Evolutionary conservation across 2,113 vertebrate genomes (phyloP).

Genomic region (Monopterus albus): DNA sequence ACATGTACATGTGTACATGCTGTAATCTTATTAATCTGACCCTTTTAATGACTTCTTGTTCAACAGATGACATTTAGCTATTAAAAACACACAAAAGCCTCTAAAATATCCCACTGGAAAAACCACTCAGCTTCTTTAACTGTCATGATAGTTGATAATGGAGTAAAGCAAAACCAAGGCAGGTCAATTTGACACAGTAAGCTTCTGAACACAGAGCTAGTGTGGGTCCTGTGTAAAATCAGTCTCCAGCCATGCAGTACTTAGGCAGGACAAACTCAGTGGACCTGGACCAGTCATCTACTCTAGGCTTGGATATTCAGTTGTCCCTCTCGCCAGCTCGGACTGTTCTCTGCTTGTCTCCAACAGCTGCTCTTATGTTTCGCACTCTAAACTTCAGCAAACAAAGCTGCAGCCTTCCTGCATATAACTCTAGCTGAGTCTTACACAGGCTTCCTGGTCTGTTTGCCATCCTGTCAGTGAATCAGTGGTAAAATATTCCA

Average conservation of each 20-base stretch:
- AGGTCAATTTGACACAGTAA: neutral
- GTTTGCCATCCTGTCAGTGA: slow-evolving; percentile 30
- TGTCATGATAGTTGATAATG: too few relatives aligned
- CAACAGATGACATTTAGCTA: too few relatives aligned
- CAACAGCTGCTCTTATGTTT: neutral
- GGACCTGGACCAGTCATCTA: neutral
- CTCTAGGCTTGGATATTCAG: neutral
- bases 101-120: too few relatives aligned
- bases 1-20: too few relatives aligned
- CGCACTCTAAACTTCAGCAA: neutral
- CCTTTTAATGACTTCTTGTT: too few relatives aligned
- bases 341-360: neutral
- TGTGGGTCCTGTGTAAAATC: too few relatives aligned
- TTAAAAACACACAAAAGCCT: too few relatives aligned
- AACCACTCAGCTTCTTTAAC: too few relatives aligned
- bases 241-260: too few relatives aligned
- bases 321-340: neutral
- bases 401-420: slow-evolving; percentile 21
- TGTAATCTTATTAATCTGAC: too few relatives aligned
- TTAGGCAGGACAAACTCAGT: neutral
- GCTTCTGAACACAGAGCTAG: neutral
- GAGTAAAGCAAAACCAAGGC: too few relatives aligned
- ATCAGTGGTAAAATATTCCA: slow-evolving; percentile 2
- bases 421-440: slow-evolving; percentile 2
- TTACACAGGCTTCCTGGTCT: slow-evolving; percentile 19